phyloP scores from a whole-genome alignment of 2,113 vertebrate species.

The Toxotes jaculatrix region DNA sequence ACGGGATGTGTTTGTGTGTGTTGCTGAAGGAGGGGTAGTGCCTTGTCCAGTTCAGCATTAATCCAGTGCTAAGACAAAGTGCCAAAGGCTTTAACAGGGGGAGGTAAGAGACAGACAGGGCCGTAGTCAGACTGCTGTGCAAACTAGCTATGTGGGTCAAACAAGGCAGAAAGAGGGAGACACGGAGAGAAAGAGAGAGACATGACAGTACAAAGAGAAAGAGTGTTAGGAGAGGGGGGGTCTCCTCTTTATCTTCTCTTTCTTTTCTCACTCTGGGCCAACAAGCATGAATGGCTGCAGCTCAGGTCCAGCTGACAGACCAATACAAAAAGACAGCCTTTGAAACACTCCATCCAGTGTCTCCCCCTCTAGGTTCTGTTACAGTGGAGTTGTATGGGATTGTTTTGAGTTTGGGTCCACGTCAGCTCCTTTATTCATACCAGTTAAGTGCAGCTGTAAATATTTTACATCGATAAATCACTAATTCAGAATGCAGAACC shows the following conservation, averaged over 20 bases:
- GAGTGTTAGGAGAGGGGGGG: slow-evolving; percentile 20
- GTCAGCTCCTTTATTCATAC: slow-evolving; percentile 23
- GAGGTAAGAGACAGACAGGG: slow-evolving; percentile 68
- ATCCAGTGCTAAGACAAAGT: slow-evolving; percentile 77
- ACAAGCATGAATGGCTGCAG: slow-evolving; percentile 45
- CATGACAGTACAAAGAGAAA: slow-evolving; percentile 56
- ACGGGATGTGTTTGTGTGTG: slow-evolving; percentile 53
- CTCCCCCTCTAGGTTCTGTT: slow-evolving; percentile 6
- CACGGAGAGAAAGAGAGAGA: slow-evolving; percentile 41
- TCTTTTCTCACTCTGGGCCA: slow-evolving; percentile 42
- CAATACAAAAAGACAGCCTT: slow-evolving; percentile 40
- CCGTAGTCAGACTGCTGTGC: slow-evolving; percentile 62
- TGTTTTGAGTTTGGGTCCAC: slow-evolving; percentile 29
- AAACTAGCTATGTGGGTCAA: slow-evolving; percentile 82
- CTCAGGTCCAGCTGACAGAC: slow-evolving; percentile 55
- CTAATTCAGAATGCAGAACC: slow-evolving; percentile 29
- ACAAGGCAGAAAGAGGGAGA: slow-evolving; percentile 59
- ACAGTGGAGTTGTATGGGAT: neutral
- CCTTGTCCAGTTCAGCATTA: slow-evolving; percentile 74
- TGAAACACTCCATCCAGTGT: slow-evolving; percentile 23
- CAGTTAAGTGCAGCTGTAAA: slow-evolving; percentile 50
- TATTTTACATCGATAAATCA: slow-evolving; percentile 54
- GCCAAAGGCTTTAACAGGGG: slow-evolving; percentile 75
- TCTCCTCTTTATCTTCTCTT: slow-evolving; percentile 48
- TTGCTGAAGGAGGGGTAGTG: slow-evolving; percentile 61